phyloP scores from a whole-genome alignment of 2,113 vertebrate species.

The Malurus melanocephalus region DNA sequence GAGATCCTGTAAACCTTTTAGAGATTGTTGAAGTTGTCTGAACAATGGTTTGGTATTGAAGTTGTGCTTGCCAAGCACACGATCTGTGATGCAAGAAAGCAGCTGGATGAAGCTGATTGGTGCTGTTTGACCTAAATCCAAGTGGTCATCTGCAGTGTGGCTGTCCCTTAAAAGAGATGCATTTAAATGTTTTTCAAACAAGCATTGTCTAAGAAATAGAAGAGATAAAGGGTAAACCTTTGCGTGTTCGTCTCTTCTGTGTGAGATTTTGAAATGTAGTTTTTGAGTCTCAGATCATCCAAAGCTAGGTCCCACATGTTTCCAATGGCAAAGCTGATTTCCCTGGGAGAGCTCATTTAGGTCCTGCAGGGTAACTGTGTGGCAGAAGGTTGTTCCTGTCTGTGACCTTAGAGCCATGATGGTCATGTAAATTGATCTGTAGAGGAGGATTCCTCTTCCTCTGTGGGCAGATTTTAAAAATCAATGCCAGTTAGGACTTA shows the following conservation, averaged over 20 bases:
- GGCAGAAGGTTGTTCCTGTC: background rate
- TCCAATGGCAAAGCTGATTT: background rate
- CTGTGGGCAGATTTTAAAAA: conserved; percentile 35
- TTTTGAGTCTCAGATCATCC: background rate
- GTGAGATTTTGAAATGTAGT: background rate
- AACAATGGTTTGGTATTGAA: background rate
- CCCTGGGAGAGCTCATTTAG: background rate
- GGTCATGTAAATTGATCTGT: conserved; percentile 39
- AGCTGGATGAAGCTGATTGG: background rate
- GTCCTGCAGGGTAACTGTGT: background rate
- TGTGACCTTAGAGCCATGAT: background rate
- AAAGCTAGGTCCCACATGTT: accelerated
- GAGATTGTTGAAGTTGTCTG: background rate
- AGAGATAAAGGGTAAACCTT: background rate
- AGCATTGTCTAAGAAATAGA: background rate
- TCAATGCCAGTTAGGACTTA: conserved; percentile 9
- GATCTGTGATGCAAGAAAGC: background rate
- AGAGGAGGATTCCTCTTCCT: conserved; percentile 29
- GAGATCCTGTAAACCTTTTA: background rate
- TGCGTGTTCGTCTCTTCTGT: background rate
- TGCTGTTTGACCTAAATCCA: background rate
- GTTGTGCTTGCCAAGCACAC: background rate
- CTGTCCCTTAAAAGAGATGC: background rate
- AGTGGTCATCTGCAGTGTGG: background rate
- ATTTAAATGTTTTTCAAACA: background rate